Conservation (phyloP, 2,113 vertebrate species). For the Albula goreensis region DNA sequence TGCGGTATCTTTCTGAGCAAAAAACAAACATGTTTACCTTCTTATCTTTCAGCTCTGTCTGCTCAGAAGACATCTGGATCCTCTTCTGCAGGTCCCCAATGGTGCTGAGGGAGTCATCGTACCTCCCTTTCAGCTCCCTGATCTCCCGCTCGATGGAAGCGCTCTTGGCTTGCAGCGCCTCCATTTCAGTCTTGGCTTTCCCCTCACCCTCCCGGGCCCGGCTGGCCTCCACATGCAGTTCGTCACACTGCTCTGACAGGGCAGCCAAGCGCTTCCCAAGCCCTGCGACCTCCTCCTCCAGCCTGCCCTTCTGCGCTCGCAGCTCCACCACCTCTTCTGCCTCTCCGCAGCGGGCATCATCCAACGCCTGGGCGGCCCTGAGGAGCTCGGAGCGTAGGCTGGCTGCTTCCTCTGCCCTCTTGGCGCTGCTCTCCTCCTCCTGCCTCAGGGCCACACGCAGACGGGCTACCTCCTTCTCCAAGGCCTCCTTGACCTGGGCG, state of each 20-base stretch:
- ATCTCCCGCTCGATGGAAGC: conserved; percentile 84
- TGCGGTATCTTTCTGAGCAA: background rate
- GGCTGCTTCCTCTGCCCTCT: conserved; percentile 66
- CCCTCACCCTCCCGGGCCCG: conserved; percentile 70
- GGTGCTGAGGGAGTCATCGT: conserved; percentile 81
- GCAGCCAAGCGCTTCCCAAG: conserved; percentile 67
- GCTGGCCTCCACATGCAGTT: conserved; percentile 66
- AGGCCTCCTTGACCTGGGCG: conserved; percentile 54
- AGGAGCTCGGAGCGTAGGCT: conserved; percentile 76
- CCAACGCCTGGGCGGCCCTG: conserved; percentile 66
- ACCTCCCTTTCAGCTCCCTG: conserved; percentile 83
- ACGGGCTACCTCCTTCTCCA: conserved; percentile 66
- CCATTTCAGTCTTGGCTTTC: conserved; percentile 69
- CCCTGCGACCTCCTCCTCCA: conserved; percentile 74
- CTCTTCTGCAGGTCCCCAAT: conserved; percentile 85
- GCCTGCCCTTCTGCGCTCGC: conserved; percentile 66
- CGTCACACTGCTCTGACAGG: conserved; percentile 69
- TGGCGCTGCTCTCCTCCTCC: conserved; percentile 73
- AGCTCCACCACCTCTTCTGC: conserved; percentile 68
- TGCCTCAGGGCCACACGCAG: conserved; percentile 64
- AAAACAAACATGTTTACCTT: conserved; percentile 71
- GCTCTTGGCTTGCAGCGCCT: conserved; percentile 72
- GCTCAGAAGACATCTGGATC: conserved; percentile 86
- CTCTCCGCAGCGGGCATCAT: conserved; percentile 69
- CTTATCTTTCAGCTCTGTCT: conserved; percentile 92